Evolutionary conservation across 1,140 invertebrate genomes (phyloP).

Genomic region (Drosophila novamexicana): DNA sequence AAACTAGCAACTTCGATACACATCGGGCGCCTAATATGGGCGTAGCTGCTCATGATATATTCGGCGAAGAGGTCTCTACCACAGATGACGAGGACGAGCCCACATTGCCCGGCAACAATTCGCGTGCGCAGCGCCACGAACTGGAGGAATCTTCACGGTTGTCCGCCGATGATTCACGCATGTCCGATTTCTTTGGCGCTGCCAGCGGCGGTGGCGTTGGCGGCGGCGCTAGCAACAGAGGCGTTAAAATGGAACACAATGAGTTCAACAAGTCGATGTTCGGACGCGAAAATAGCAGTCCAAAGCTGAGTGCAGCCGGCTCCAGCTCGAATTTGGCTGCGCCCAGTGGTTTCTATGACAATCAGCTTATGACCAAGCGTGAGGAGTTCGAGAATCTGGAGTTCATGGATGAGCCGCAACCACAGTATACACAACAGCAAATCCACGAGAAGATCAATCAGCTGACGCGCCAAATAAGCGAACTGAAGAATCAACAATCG

Average conservation of each 20-base stretch:
- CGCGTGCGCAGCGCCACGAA: slow-evolving; percentile 87
- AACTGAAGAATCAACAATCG: slow-evolving; percentile 89
- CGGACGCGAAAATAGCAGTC: slow-evolving; percentile 57
- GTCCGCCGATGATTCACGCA: slow-evolving; percentile 90
- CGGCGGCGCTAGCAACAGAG: slow-evolving; percentile 23
- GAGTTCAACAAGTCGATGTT: slow-evolving; percentile 77
- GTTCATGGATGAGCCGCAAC: slow-evolving; percentile 63
- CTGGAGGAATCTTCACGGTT: slow-evolving; percentile 91
- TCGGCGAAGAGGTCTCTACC: slow-evolving; percentile 94
- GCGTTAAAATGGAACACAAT: slow-evolving; percentile 65
- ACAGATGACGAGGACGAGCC: slow-evolving; percentile 91
- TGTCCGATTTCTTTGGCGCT: slow-evolving; percentile 88
- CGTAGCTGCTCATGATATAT: slow-evolving; percentile 92
- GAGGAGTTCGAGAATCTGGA: slow-evolving; percentile 74
- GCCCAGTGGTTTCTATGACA: slow-evolving; percentile 71
- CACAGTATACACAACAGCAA: slow-evolving; percentile 82
- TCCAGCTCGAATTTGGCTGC: slow-evolving; percentile 78
- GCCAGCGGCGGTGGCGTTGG: slow-evolving; percentile 27
- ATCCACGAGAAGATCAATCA: slow-evolving; percentile 86
- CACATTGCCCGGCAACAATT: slow-evolving; percentile 81
- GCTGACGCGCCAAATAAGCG: slow-evolving; percentile 89
- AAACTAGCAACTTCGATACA: slow-evolving; percentile 71
- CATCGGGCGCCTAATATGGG: slow-evolving; percentile 67
- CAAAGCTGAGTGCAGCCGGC: slow-evolving; percentile 63
- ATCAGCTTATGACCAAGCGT: slow-evolving; percentile 53